phyloP scores from a whole-genome alignment of 1,140 invertebrate species.

The Stegodyphus dumicola region DNA sequence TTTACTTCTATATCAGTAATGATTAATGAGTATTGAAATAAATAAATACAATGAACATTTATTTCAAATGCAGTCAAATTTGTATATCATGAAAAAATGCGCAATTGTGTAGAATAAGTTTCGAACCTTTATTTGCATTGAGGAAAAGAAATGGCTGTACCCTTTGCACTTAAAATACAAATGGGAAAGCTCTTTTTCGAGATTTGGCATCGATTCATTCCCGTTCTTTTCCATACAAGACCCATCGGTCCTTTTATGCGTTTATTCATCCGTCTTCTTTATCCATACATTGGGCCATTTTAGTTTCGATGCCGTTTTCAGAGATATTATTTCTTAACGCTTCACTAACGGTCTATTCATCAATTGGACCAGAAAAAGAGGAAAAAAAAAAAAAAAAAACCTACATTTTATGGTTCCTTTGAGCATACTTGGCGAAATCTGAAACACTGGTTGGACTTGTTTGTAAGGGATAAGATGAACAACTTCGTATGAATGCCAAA shows the following conservation, averaged over 20 bases:
- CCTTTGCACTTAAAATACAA: too few relatives aligned
- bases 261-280: constrained; percentile 14
- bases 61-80: too few relatives aligned
- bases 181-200: too few relatives aligned
- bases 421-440: too few relatives aligned
- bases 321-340: constrained; percentile 37
- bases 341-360: neutral
- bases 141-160: too few relatives aligned
- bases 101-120: too few relatives aligned
- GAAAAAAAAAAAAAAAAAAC: neutral
- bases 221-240: neutral
- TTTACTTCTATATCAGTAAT: too few relatives aligned
- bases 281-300: constrained; percentile 22
- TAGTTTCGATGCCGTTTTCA: constrained; percentile 30
- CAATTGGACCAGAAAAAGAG: neutral
- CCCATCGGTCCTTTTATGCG: constrained; percentile 17
- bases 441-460: neutral
- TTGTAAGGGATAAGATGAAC: neutral
- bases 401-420: too few relatives aligned
- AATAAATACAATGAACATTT: too few relatives aligned
- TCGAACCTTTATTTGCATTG: too few relatives aligned
- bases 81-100: too few relatives aligned
- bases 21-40: too few relatives aligned
- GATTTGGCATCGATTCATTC: constrained; percentile 3
- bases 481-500: neutral